Conservation (phyloP, 2,888 invertebrate species). For the Drosophila hawaiiensis region DNA sequence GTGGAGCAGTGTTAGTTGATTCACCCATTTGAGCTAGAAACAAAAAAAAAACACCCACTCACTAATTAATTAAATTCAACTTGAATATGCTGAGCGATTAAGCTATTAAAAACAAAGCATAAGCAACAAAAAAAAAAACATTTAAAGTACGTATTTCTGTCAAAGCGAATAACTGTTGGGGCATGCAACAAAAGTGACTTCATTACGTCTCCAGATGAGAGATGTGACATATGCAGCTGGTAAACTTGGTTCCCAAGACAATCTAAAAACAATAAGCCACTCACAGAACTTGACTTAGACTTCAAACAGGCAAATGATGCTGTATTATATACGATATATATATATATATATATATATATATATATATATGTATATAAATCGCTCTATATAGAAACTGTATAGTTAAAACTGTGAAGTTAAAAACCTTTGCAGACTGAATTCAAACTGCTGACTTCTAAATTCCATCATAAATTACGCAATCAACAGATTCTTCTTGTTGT, state of each 20-base stretch:
- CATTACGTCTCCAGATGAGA: neutral
- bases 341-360: no score
- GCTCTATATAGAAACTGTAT: neutral
- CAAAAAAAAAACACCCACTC: neutral
- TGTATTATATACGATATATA: neutral
- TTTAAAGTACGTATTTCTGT: neutral
- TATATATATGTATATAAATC: neutral
- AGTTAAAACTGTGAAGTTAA: neutral
- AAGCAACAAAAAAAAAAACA: neutral
- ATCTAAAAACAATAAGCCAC: neutral
- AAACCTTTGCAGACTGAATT: no score
- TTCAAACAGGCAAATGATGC: neutral
- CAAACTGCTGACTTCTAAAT: neutral
- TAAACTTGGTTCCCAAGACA: neutral
- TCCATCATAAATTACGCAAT: neutral
- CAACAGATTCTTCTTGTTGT: no score
- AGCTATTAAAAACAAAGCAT: neutral
- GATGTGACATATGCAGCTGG: neutral
- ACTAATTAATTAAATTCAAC: neutral
- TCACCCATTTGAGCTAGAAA: slow-evolving; percentile 13
- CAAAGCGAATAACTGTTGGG: neutral
- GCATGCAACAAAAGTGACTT: neutral
- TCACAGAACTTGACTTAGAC: neutral
- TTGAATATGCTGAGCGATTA: neutral
- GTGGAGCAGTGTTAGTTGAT: neutral